These are phyloP conservation scores for Amphipyra tragopoginis DNA, from an alignment of 2,888 invertebrate species.

Conservation along the genomic window DNA sequence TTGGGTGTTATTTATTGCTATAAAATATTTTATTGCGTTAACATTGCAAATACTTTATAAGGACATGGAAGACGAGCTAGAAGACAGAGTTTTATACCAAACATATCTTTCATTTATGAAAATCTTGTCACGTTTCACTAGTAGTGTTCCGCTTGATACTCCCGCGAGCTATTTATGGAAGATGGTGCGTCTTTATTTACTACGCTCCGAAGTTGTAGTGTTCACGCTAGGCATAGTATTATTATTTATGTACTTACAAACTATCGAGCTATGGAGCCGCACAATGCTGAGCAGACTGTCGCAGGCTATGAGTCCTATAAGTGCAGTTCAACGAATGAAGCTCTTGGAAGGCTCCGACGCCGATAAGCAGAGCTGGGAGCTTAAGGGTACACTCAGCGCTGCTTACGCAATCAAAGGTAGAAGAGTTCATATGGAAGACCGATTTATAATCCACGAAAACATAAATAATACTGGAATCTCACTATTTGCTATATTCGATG, in stretches of 20 bases:
- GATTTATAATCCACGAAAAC: slow-evolving; percentile 96
- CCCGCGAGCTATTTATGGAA: slow-evolving; percentile 94
- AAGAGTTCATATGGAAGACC: slow-evolving; percentile 97
- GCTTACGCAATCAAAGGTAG: slow-evolving; percentile 97
- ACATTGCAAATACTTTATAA: slow-evolving; percentile 55
- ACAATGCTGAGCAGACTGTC: slow-evolving; percentile 92
- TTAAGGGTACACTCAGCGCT: slow-evolving; percentile 93
- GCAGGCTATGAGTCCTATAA: slow-evolving; percentile 91
- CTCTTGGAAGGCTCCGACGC: slow-evolving; percentile 88
- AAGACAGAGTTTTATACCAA: slow-evolving; percentile 96
- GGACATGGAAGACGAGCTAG: slow-evolving; percentile 97
- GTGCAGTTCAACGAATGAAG: slow-evolving; percentile 91
- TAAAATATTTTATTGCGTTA: slow-evolving; percentile 47
- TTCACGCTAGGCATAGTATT: slow-evolving; percentile 93
- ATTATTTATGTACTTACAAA: slow-evolving; percentile 95
- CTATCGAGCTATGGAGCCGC: slow-evolving; percentile 95
- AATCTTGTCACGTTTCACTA: slow-evolving; percentile 94
- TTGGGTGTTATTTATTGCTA: slow-evolving; percentile 18
- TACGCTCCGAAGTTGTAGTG: slow-evolving; percentile 94
- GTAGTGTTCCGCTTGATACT: slow-evolving; percentile 94
- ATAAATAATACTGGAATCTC: slow-evolving; percentile 96
- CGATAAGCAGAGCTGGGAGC: slow-evolving; percentile 93
- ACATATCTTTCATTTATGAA: slow-evolving; percentile 96
- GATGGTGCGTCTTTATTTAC: slow-evolving; percentile 93
- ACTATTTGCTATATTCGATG: slow-evolving; percentile 97